phyloP scores from a whole-genome alignment of 2,113 vertebrate species.

The Varanus komodoensis region DNA sequence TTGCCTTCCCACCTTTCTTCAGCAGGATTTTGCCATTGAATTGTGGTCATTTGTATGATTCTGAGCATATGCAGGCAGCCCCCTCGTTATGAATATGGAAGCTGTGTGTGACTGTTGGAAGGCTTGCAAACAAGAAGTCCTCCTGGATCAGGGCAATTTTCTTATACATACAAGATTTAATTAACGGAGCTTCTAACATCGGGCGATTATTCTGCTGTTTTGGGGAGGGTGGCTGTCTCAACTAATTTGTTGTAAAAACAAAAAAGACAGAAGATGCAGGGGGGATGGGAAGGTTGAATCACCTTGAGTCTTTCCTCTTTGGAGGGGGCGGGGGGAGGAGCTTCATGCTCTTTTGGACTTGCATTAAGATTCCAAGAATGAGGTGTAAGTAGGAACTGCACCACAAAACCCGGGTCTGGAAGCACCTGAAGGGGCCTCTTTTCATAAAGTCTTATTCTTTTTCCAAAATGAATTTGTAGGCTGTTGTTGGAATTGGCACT shows the following conservation, averaged over 20 bases:
- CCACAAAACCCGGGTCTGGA: neutral
- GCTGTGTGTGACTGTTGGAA: slow-evolving; percentile 16
- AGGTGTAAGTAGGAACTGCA: neutral
- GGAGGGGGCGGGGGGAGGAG: no score
- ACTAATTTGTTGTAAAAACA: no score
- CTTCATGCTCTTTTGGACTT: neutral
- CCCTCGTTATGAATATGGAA: neutral
- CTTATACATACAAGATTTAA: slow-evolving; percentile 23
- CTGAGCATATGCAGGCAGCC: neutral
- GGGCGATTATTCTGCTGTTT: neutral
- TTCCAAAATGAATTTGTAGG: slow-evolving; percentile 75
- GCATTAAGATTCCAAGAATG: neutral
- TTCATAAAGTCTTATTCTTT: slow-evolving; percentile 41
- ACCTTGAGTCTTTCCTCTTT: no score
- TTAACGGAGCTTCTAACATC: neutral
- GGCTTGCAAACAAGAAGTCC: neutral
- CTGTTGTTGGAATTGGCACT: slow-evolving; percentile 82
- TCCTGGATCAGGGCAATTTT: neutral
- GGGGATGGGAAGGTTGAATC: no score
- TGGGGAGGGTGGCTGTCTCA: no score
- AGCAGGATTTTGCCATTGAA: neutral
- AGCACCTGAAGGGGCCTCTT: neutral
- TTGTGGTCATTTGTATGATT: neutral
- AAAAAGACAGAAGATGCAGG: no score
- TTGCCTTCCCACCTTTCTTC: neutral